Evolutionary conservation across 2,888 invertebrate species (phyloP).

Genomic region (Iselma pallidipennis): DNA sequence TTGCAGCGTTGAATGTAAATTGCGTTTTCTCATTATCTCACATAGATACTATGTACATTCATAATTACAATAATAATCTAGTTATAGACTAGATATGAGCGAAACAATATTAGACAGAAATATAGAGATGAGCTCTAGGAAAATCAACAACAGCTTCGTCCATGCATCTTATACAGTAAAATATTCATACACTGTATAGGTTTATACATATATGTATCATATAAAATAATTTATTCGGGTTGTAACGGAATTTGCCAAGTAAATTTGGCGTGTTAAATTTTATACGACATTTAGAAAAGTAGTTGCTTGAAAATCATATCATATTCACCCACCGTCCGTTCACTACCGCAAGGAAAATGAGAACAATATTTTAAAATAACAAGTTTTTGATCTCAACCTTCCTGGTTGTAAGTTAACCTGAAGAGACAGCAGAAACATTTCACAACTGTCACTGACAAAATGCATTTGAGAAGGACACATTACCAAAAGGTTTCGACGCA

Average conservation of each 20-base stretch:
- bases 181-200: background rate
- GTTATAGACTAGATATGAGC: constrained; percentile 32
- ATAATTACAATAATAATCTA: constrained; percentile 41
- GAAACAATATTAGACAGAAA: constrained; percentile 24
- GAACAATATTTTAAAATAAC: constrained; percentile 32
- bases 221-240: constrained; percentile 13
- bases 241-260: background rate
- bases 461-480: constrained; percentile 26
- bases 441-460: constrained; percentile 37
- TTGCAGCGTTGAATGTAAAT: constrained; percentile 30
- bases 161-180: constrained; percentile 13
- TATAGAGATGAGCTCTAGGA: constrained; percentile 16
- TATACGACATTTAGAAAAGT: background rate
- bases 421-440: constrained; percentile 37
- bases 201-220: background rate
- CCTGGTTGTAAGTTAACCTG: constrained; percentile 33
- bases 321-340: background rate
- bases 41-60: constrained; percentile 33
- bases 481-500: constrained; percentile 15
- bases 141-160: constrained; percentile 24
- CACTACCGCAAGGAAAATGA: constrained; percentile 12
- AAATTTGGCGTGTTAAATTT: background rate
- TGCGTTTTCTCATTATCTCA: constrained; percentile 33
- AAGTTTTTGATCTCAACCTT: constrained; percentile 31
- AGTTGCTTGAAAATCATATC: background rate